phyloP scores from a whole-genome alignment of 2,888 invertebrate genomes.

The Aradus depressus region DNA sequence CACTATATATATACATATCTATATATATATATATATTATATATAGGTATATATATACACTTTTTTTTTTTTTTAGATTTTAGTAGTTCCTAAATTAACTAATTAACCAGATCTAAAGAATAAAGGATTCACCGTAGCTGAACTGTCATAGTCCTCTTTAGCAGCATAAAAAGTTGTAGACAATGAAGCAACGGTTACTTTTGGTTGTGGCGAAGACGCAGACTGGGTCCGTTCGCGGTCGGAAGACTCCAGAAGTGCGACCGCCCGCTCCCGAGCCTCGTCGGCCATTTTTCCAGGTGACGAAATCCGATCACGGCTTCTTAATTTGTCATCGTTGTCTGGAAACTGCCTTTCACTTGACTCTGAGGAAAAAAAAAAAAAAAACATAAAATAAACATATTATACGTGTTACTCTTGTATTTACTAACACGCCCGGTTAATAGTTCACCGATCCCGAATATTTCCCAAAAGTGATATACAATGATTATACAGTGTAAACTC shows the following conservation, averaged over 20 bases:
- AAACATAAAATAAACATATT: no score
- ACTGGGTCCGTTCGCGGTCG: constrained; percentile 11
- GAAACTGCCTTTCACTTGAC: background rate
- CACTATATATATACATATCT: no score
- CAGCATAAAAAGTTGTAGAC: constrained; percentile 29
- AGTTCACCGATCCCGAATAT: no score
- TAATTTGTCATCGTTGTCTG: constrained; percentile 9
- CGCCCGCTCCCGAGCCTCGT: constrained; percentile 14
- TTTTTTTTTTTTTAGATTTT: background rate
- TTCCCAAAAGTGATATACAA: no score
- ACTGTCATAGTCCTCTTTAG: constrained; percentile 45
- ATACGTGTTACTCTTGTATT: no score
- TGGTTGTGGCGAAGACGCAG: constrained; percentile 21
- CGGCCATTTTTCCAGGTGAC: constrained; percentile 20
- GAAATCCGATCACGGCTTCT: constrained; percentile 3
- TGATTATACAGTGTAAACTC: no score
- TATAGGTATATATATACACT: no score
- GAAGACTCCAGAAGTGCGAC: no score
- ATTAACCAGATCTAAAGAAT: background rate
- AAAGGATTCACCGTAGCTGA: constrained; percentile 43
- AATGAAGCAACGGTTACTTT: constrained; percentile 37
- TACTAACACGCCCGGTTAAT: no score
- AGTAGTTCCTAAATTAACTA: no score
- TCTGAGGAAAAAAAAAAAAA: background rate
- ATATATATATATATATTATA: no score